Evolutionary conservation across 2,888 invertebrate species (phyloP).

Genomic region (Lasioglossum leucozonium): DNA sequence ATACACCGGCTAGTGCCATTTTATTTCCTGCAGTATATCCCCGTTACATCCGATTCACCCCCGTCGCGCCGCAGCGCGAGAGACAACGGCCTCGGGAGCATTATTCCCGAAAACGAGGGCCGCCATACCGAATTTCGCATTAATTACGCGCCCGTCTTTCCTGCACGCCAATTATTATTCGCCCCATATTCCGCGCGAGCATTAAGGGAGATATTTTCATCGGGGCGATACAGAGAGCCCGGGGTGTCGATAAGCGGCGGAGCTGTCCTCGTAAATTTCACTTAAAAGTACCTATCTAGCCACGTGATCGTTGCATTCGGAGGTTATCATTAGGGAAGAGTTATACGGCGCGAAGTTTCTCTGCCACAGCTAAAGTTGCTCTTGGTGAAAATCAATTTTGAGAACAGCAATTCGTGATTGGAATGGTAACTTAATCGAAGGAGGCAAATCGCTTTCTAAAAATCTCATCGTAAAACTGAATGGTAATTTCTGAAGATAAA

Average conservation of each 20-base stretch:
- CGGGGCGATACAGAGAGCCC: neutral
- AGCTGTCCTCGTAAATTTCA: constrained; percentile 1
- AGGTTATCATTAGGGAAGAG: neutral
- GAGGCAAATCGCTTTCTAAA: too few species aligned
- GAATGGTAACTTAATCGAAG: too few species aligned
- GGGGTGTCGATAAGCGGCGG: neutral
- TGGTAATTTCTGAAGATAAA: too few species aligned
- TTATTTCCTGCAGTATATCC: constrained; percentile 43
- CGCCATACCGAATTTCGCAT: constrained; percentile 1
- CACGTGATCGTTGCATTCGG: neutral
- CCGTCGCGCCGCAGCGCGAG: constrained; percentile 20
- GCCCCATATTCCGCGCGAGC: neutral
- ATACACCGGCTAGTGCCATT: constrained; percentile 57
- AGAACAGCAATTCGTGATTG: neutral
- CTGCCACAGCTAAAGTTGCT: neutral
- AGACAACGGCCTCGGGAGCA: constrained; percentile 16
- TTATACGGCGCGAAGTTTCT: neutral
- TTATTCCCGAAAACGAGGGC: constrained; percentile 26
- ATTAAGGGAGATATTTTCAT: neutral
- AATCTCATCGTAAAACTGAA: too few species aligned
- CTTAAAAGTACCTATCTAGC: neutral
- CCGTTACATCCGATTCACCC: constrained; percentile 33
- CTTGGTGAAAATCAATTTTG: neutral
- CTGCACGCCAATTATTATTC: neutral
- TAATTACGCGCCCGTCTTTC: neutral